A percentile compares a stretch with the other conserved stretches of the same genome.
phyloP scores from a whole-genome alignment of 2,113 vertebrate genomes.

The Acrocephalus kingi region DNA sequence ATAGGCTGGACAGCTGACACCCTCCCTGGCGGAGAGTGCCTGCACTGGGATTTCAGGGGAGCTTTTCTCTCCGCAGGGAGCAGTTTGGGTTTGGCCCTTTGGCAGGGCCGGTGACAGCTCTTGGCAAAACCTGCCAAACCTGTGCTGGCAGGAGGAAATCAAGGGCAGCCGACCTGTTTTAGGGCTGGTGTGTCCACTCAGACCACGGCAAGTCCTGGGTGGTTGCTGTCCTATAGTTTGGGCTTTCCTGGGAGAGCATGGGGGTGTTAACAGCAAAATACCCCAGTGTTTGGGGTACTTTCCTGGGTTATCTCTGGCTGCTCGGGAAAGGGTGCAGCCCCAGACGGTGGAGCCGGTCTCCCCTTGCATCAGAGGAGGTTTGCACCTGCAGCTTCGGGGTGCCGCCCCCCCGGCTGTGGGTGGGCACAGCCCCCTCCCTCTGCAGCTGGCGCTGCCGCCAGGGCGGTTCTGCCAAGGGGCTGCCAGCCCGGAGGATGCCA shows the following conservation, averaged over 20 bases:
- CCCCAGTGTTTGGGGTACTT: background rate
- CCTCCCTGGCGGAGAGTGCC: background rate
- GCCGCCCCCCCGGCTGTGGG: background rate
- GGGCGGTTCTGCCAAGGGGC: background rate
- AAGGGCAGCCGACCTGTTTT: background rate
- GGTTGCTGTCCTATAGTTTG: background rate
- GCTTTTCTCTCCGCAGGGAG: accelerated
- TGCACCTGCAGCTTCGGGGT: background rate
- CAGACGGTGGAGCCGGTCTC: background rate
- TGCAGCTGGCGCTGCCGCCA: accelerated
- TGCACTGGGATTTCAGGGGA: background rate
- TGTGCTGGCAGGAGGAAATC: background rate
- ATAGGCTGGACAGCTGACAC: background rate
- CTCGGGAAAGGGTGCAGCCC: background rate
- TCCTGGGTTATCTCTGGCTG: background rate
- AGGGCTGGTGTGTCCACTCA: background rate
- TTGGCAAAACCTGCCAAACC: conserved; percentile 23
- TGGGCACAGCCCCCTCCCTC: background rate
- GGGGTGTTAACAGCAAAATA: background rate
- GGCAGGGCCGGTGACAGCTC: background rate
- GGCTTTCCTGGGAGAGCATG: background rate
- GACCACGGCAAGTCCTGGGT: background rate
- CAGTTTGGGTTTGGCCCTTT: background rate
- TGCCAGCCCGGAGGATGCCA: background rate
- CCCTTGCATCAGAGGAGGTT: background rate